Evolutionary conservation across 2,797 vertebrate genomes (phyloP), one percentile per base, ranked within the genome.

Genomic region (Sebastes aleutianus): DNA sequence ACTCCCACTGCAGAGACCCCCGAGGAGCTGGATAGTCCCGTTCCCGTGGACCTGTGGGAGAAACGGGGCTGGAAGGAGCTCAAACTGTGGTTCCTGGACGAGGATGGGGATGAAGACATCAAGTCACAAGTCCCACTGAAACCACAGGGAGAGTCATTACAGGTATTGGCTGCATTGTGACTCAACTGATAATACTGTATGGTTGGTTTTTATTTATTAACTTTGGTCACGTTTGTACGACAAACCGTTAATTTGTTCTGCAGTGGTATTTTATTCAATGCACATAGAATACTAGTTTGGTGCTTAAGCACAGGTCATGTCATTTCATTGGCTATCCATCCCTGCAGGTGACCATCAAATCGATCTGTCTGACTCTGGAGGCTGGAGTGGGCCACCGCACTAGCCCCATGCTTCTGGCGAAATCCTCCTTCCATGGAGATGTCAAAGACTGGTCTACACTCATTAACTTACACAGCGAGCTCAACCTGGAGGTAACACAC

Each of bases 71-170:
- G 96, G 92, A 97, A 96, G 88, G 96, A 96, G 70, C 94, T 99
- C 47, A 99, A 98, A 87, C 74, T 99, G 79, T 99, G 99, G 98
- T 99, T 99, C 94, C 95, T 99, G 69, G 98, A 99, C 90, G 97
- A 99, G 70, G 95, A 96, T 68, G 93, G 90, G 7, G 94, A 97
- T 82, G 95, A 96, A 73, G 93, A 93, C 74, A 84, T 85, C 70
- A 71, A 80, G 76, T 90, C 95, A 34, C 10, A 89, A 12, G 4
- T 82, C 59, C 95, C 96, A 13, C 90, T 99, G 31, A 84, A 97
- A 82, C 97, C 96, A 11, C 95, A 87, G 66, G 98, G 97, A 78
- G 97, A 99, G 85, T 96, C 93, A 3, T 86, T 99, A 70, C 91
- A 96, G 93, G 93, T 99, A 85, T 65, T 43, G 26, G 9, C 64